phyloP scores from a whole-genome alignment of 2,113 vertebrate species.

The Chaetodon trifascialis region DNA sequence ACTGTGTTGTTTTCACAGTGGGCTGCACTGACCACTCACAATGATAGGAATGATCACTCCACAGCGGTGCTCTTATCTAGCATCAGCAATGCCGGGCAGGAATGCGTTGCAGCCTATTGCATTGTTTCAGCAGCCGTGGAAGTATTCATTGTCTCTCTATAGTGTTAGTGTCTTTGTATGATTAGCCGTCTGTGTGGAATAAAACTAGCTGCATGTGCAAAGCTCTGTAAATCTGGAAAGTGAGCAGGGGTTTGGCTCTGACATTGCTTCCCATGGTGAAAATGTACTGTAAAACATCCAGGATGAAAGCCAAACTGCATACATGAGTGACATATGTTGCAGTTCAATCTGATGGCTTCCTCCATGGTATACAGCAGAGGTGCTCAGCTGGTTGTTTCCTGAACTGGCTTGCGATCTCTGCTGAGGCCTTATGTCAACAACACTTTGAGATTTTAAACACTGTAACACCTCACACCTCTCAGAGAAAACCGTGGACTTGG shows the following conservation, averaged over 20 bases:
- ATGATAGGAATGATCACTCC: slow-evolving; percentile 49
- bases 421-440: slow-evolving; percentile 69
- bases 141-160: neutral
- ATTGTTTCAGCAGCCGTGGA: slow-evolving; percentile 33
- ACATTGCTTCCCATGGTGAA: neutral
- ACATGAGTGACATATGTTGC: slow-evolving; percentile 20
- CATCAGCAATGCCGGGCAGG: slow-evolving; percentile 47
- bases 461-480: slow-evolving; percentile 58
- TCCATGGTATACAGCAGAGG: slow-evolving; percentile 19
- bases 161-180: neutral
- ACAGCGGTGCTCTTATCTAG: slow-evolving; percentile 51
- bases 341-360: slow-evolving; percentile 29
- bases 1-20: slow-evolving; percentile 19
- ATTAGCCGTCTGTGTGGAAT: neutral
- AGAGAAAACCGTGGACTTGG: slow-evolving; percentile 58
- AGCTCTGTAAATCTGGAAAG: neutral
- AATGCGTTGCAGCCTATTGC: slow-evolving; percentile 54
- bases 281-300: neutral
- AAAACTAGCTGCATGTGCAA: neutral
- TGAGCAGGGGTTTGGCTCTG: neutral
- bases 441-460: slow-evolving; percentile 53
- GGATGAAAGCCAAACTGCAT: neutral
- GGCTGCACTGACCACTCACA: slow-evolving; percentile 17
- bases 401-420: slow-evolving; percentile 13
- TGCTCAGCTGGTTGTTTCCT: slow-evolving; percentile 25